Percentiles rank a stretch among this genome's conserved stretches.
Conservation (phyloP, 2,888 invertebrate genomes). For the Drosophila meridionalis region DNA sequence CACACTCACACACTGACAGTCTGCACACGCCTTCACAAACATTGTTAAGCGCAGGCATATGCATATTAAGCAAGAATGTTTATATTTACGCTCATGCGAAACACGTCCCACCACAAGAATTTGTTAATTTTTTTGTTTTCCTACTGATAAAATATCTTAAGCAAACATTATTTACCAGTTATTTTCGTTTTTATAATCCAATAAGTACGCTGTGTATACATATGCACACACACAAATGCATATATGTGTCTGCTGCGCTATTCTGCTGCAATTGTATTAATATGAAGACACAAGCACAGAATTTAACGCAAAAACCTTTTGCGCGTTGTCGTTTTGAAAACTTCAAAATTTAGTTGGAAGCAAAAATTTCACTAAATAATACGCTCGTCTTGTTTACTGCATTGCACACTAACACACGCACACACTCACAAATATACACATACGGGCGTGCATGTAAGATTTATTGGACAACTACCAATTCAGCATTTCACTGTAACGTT, state of each 20-base stretch:
- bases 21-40: conserved; percentile 53
- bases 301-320: conserved; percentile 13
- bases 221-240: conserved; percentile 29
- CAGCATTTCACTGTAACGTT: conserved; percentile 40
- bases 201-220: conserved; percentile 50
- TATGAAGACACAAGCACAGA: conserved; percentile 33
- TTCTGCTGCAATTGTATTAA: conserved; percentile 55
- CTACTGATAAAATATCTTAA: conserved; percentile 28
- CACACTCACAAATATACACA: neutral
- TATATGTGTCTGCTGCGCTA: conserved; percentile 37
- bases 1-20: conserved; percentile 14
- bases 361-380: conserved; percentile 63
- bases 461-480: conserved; percentile 58
- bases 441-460: conserved; percentile 31
- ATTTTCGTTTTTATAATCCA: conserved; percentile 58
- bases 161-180: conserved; percentile 60
- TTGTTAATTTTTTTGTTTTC: conserved; percentile 24
- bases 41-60: conserved; percentile 34
- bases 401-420: conserved; percentile 14
- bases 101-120: conserved; percentile 46
- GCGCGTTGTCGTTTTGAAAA: conserved; percentile 8
- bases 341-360: conserved; percentile 34
- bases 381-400: conserved; percentile 55
- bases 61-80: conserved; percentile 22
- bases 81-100: conserved; percentile 48